Evolutionary conservation across 2,888 invertebrate genomes (phyloP).

Genomic region (Epinotia nisella): DNA sequence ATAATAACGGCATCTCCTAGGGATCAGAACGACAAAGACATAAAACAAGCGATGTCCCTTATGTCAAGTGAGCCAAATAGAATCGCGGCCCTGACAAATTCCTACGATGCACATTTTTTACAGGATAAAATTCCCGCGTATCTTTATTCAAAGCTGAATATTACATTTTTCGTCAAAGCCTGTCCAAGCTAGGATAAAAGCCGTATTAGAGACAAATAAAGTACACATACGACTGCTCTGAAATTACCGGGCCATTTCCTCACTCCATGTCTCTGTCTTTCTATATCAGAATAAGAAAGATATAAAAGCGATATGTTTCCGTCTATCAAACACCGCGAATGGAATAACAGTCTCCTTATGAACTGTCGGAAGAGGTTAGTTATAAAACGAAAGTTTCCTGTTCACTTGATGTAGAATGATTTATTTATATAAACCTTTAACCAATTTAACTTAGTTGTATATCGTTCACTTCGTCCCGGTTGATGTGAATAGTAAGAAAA

Average conservation of each 20-base stretch:
- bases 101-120: neutral
- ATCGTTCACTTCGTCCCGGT: neutral
- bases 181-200: constrained; percentile 2
- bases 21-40: neutral
- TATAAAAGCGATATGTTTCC: too few species aligned
- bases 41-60: neutral
- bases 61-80: neutral
- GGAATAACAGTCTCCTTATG: neutral
- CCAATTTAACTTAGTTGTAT: neutral
- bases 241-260: neutral
- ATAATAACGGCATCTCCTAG: too few species aligned
- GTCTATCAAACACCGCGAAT: neutral
- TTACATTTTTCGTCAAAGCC: neutral
- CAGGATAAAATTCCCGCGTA: neutral
- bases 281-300: too few species aligned
- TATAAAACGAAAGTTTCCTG: constrained; percentile 3
- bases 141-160: neutral
- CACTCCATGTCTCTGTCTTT: too few species aligned
- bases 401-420: neutral
- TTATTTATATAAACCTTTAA: neutral
- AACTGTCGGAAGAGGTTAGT: constrained; percentile 5
- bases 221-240: neutral
- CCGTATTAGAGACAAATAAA: neutral
- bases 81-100: neutral
- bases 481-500: neutral